Evolutionary conservation across 2,113 vertebrate genomes (phyloP).

Genomic region (Tachuris rubrigastra): DNA sequence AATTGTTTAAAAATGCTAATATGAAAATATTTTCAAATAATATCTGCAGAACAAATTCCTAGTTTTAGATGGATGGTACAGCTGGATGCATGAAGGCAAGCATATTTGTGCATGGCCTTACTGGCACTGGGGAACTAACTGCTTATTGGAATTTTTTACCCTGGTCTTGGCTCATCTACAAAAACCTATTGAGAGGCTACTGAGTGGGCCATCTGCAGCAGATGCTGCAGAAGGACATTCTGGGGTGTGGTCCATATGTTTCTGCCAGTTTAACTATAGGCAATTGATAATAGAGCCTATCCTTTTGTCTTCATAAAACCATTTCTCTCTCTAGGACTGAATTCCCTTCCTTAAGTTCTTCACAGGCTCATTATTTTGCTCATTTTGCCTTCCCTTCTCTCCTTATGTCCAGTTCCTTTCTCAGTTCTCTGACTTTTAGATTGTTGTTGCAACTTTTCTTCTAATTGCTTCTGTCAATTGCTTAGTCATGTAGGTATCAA

Average conservation of each 20-base stretch:
- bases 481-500: conserved; percentile 6
- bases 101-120: accelerated
- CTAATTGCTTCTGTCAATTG: not conserved
- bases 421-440: not conserved
- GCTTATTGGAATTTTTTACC: not conserved
- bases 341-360: not conserved
- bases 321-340: not conserved
- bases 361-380: not conserved
- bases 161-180: not conserved
- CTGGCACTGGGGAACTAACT: not conserved
- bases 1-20: not conserved
- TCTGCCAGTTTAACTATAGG: not conserved
- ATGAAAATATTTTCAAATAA: not conserved
- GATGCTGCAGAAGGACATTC: not conserved
- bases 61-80: not conserved
- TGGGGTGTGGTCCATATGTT: not conserved
- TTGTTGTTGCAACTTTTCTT: not conserved
- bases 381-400: not conserved
- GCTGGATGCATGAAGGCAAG: not conserved
- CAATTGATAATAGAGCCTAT: not conserved
- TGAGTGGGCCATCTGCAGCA: conserved; percentile 9
- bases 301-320: not conserved
- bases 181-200: not conserved
- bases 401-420: not conserved
- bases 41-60: not conserved